Evolutionary conservation across 2,113 vertebrate species (phyloP).

Genomic region (Python bivittatus): DNA sequence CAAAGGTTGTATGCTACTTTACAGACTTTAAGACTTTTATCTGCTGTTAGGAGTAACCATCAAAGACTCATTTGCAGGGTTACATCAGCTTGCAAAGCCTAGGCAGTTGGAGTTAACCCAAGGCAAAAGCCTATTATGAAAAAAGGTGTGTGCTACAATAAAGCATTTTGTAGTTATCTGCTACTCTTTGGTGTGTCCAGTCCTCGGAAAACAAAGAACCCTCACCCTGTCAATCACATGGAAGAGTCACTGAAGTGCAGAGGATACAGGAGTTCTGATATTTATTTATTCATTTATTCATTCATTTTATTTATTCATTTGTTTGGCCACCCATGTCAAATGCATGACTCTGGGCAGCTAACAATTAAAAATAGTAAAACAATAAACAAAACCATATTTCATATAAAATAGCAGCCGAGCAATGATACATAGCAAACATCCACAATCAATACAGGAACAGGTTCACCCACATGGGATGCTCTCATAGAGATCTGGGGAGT

Average conservation of each 20-base stretch:
- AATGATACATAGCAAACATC: not conserved
- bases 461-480: not conserved
- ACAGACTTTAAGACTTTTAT: not conserved
- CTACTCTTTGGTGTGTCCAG: not conserved
- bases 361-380: not conserved
- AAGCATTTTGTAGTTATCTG: not conserved
- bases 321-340: not conserved
- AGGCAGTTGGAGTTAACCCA: not conserved
- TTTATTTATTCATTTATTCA: not conserved
- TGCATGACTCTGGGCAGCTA: not conserved
- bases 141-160: not conserved
- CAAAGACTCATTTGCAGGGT: not conserved
- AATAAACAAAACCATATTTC: not conserved
- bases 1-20: not conserved
- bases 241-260: not conserved
- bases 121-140: not conserved
- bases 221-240: not conserved
- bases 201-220: not conserved
- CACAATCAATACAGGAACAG: not conserved
- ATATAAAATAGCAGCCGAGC: not conserved
- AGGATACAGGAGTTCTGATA: not conserved
- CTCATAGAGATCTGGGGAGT: not conserved
- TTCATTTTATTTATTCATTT: not conserved
- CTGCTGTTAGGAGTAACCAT: not conserved
- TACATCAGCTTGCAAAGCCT: not conserved